phyloP scores from a whole-genome alignment of 2,888 invertebrate species.

The Cosmopolites sordidus region DNA sequence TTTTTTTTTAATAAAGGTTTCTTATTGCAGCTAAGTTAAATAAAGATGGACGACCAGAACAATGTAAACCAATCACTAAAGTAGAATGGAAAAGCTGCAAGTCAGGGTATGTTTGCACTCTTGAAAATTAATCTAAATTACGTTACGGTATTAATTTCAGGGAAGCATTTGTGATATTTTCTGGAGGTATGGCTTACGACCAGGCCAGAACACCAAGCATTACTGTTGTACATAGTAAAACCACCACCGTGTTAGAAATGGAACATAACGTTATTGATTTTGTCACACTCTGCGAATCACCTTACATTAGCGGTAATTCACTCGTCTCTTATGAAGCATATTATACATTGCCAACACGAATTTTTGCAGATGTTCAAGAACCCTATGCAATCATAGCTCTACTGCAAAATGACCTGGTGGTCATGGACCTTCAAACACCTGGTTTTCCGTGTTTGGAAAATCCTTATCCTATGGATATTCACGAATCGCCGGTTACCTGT shows the following conservation, averaged over 20 bases:
- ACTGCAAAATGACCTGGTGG: conserved; percentile 95
- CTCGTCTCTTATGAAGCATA: no score
- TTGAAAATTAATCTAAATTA: neutral
- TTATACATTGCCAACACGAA: neutral
- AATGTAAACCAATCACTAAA: conserved; percentile 92
- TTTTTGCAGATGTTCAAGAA: conserved; percentile 85
- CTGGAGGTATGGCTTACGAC: conserved; percentile 91
- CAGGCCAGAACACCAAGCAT: conserved; percentile 88
- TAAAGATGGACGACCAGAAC: conserved; percentile 88
- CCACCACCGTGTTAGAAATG: conserved; percentile 97
- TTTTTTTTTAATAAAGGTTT: no score
- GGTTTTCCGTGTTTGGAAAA: conserved; percentile 99
- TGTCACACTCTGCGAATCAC: conserved; percentile 91
- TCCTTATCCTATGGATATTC: conserved; percentile 99
- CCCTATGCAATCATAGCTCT: conserved; percentile 97
- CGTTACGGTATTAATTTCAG: conserved; percentile 49
- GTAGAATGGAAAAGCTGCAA: conserved; percentile 90
- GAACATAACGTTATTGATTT: conserved; percentile 98
- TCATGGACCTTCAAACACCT: conserved; percentile 90
- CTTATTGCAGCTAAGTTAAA: conserved; percentile 83
- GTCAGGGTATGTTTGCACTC: conserved; percentile 63
- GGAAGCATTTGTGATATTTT: conserved; percentile 94
- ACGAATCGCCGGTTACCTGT: conserved; percentile 97
- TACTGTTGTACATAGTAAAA: conserved; percentile 94
- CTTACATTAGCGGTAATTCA: conserved; percentile 82